Evolutionary conservation across 2,113 vertebrate species (phyloP).

Genomic region (Cyanoramphus novaezelandiae): DNA sequence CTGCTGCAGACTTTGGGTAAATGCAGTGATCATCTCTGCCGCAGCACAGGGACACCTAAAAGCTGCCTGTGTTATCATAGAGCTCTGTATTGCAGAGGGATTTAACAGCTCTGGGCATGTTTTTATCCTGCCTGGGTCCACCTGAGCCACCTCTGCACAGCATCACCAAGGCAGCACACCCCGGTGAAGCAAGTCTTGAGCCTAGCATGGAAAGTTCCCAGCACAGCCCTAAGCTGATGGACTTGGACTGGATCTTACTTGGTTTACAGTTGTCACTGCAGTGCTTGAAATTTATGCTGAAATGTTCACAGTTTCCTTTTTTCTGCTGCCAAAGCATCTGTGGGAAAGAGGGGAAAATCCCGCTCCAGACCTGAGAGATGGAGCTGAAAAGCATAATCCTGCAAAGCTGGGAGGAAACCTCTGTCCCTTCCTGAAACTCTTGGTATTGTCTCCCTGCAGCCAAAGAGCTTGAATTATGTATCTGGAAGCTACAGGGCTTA

Average conservation of each 20-base stretch:
- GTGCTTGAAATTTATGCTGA: constrained; percentile 68
- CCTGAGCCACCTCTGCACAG: neutral
- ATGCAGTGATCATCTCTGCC: neutral
- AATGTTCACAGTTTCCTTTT: constrained; percentile 63
- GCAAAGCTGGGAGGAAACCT: constrained; percentile 44
- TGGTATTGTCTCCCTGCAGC: neutral
- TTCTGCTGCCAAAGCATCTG: constrained; percentile 73
- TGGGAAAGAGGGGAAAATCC: constrained; percentile 61
- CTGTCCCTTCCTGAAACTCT: neutral
- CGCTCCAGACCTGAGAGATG: constrained; percentile 56
- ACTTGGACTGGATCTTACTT: constrained; percentile 63
- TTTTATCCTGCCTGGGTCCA: neutral
- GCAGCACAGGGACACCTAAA: neutral
- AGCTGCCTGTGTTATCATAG: neutral
- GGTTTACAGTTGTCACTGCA: constrained; percentile 63
- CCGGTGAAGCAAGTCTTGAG: constrained; percentile 32
- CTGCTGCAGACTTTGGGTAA: neutral
- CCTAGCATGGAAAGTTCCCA: constrained; percentile 41
- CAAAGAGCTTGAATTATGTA: neutral
- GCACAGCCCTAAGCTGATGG: constrained; percentile 27
- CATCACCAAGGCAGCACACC: neutral
- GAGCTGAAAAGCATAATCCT: constrained; percentile 38
- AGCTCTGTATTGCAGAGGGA: neutral
- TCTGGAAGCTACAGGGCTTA: neutral
- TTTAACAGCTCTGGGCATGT: neutral